These are phyloP conservation scores for Heliangelus exortis DNA, from an alignment of 2,797 vertebrate genomes.

Conservation along the genomic window DNA sequence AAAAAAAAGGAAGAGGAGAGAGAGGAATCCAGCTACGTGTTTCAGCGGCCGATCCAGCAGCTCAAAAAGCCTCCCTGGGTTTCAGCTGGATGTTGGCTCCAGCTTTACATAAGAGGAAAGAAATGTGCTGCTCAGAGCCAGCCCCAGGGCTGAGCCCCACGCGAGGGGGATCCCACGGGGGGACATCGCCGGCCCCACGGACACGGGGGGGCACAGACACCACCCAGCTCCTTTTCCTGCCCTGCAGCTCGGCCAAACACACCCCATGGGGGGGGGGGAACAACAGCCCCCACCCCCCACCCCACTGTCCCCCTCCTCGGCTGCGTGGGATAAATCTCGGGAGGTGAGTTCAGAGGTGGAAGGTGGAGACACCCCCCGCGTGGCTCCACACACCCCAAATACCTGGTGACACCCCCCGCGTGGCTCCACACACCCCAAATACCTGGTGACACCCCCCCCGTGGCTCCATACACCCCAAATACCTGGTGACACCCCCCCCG, in stretches of 20 bases:
- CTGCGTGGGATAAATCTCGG: not conserved
- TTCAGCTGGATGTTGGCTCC: not conserved
- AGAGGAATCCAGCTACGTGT: not conserved
- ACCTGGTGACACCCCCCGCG: no score
- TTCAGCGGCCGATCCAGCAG: not conserved
- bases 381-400: no score
- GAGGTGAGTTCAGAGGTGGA: not conserved
- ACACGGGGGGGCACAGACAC: not conserved
- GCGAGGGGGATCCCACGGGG: not conserved
- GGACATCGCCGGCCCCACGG: fast-evolving
- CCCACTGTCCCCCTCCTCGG: fast-evolving
- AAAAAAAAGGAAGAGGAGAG: not conserved
- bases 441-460: no score
- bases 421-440: no score
- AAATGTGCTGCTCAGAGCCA: not conserved
- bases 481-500: not conserved
- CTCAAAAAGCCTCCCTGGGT: not conserved
- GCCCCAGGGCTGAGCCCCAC: not conserved
- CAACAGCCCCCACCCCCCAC: not conserved
- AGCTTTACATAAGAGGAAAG: not conserved
- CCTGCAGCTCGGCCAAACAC: not conserved
- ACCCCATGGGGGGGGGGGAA: fast-evolving
- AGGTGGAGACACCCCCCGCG: no score
- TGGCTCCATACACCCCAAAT: fast-evolving
- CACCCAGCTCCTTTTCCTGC: not conserved